These are phyloP conservation scores for Drosophila pallidifrons DNA, from an alignment of 1,140 invertebrate genomes.

Conservation along the genomic window DNA sequence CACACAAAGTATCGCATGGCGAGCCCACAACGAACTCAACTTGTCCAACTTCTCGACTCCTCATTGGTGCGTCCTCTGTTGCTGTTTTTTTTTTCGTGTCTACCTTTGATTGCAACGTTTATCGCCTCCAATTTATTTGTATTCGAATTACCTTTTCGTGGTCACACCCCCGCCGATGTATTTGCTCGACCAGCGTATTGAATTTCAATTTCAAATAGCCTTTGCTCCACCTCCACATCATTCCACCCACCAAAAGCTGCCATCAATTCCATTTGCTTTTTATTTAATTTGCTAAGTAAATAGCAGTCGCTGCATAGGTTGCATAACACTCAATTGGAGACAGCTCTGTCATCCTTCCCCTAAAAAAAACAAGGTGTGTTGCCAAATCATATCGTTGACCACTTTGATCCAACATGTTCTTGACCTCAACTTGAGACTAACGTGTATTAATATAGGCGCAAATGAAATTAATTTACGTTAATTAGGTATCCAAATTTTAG, in stretches of 20 bases:
- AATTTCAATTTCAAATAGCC: conserved; percentile 80
- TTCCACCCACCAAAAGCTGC: background rate
- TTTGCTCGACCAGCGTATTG: conserved; percentile 71
- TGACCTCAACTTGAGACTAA: background rate
- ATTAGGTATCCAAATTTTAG: no score
- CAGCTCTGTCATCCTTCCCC: conserved; percentile 43
- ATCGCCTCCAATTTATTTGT: conserved; percentile 80
- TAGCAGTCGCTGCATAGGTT: conserved; percentile 50
- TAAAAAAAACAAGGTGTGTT: conserved; percentile 61
- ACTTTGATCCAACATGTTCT: conserved; percentile 4
- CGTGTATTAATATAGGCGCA: background rate
- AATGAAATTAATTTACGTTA: no score
- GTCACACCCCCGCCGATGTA: conserved; percentile 38
- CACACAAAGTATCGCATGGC: conserved; percentile 77
- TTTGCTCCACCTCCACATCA: conserved; percentile 4
- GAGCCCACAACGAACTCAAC: conserved; percentile 31
- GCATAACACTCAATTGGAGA: conserved; percentile 43
- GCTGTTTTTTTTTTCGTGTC: conserved; percentile 2
- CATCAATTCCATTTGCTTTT: conserved; percentile 64
- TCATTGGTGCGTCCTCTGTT: conserved; percentile 34
- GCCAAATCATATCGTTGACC: conserved; percentile 26
- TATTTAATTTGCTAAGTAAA: conserved; percentile 83
- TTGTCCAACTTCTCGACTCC: background rate
- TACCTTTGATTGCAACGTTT: conserved; percentile 77
- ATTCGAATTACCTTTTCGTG: conserved; percentile 58